Percentiles rank a stretch among this genome's conserved stretches.
Evolutionary conservation across 2,113 vertebrate species (phyloP).

Genomic region (Aplodontia rufa): DNA sequence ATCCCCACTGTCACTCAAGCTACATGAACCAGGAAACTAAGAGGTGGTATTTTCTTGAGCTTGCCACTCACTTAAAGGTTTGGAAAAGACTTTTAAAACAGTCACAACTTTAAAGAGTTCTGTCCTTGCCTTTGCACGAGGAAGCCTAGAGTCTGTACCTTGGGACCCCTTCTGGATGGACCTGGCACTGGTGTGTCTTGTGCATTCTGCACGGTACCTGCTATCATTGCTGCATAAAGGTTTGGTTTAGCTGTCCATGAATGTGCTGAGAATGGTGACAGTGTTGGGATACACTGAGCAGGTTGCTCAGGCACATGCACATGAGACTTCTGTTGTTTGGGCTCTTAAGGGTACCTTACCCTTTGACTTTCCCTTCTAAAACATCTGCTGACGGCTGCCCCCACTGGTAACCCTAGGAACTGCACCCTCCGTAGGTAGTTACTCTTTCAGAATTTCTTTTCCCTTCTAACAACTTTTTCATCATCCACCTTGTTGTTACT

Average conservation of each 20-base stretch:
- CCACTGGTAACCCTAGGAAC: not conserved
- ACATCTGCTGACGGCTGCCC: not conserved
- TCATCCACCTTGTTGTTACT: not conserved
- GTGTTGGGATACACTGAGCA: not conserved
- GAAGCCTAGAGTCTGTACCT: no score
- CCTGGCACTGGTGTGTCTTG: not conserved
- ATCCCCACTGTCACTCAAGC: not conserved
- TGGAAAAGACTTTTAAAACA: not conserved
- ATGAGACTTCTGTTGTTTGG: not conserved
- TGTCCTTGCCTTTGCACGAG: not conserved
- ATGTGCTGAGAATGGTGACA: not conserved
- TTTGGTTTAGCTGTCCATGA: not conserved
- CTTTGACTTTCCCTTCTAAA: not conserved
- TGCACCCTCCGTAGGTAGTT: not conserved
- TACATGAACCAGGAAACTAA: not conserved
- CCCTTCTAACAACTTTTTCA: not conserved
- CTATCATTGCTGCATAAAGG: no score
- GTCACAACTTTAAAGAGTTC: not conserved
- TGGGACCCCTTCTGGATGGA: not conserved
- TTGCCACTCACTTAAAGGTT: not conserved
- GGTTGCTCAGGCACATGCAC: not conserved
- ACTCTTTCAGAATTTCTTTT: not conserved
- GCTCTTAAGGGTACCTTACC: not conserved
- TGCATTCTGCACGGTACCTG: fast-evolving
- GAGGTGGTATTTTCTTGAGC: not conserved